Conservation (phyloP, 2,888 invertebrate species). For the Micoletzkya japonica region DNA sequence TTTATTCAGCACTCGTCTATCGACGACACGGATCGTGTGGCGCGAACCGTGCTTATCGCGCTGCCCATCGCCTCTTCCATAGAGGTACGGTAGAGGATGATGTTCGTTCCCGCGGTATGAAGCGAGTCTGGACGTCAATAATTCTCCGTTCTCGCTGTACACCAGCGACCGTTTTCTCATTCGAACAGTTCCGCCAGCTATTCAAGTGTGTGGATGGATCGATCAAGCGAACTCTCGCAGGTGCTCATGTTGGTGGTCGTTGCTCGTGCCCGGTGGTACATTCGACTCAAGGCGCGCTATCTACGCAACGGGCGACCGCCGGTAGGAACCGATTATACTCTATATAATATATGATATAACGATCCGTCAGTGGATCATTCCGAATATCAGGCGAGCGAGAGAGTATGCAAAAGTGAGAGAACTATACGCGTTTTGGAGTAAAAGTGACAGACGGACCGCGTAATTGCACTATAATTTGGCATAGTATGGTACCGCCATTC, state of each 20-base stretch:
- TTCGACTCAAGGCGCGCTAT: constrained; percentile 8
- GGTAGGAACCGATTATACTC: background rate
- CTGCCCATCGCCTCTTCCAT: constrained; percentile 4
- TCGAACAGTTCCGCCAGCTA: no score
- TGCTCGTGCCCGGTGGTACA: constrained; percentile 15
- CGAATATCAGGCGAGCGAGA: no score
- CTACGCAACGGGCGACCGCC: constrained; percentile 20
- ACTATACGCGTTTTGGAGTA: no score
- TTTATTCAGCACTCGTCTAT: constrained; percentile 6
- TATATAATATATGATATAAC: background rate
- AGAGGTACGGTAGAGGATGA: constrained; percentile 9
- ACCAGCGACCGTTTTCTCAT: no score
- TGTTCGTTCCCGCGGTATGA: no score
- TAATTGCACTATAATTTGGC: no score
- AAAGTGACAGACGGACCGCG: no score
- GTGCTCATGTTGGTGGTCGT: constrained; percentile 22
- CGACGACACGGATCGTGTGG: constrained; percentile 6
- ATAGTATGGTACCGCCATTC: no score
- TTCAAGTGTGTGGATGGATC: constrained; percentile 4
- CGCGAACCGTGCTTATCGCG: constrained; percentile 13
- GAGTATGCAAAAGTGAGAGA: no score
- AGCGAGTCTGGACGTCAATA: no score
- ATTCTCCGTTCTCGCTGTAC: no score
- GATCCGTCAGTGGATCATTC: no score
- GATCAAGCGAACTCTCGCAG: background rate